These are phyloP conservation scores for Esox masquinongy DNA, from an alignment of 2,797 vertebrate genomes.

Conservation along the genomic window DNA sequence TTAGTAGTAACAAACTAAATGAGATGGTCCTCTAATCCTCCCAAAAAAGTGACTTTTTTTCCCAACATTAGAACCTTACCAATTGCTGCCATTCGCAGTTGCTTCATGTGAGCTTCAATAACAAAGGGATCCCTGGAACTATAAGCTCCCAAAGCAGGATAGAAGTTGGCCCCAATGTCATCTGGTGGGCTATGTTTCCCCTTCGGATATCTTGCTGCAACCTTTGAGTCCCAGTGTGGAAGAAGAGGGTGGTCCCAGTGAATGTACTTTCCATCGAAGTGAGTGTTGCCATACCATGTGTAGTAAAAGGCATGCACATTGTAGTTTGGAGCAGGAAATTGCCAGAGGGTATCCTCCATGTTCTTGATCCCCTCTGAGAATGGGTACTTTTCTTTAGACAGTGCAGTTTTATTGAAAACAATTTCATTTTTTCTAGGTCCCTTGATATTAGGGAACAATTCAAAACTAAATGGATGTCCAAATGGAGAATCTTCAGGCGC, in stretches of 20 bases:
- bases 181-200: conserved; percentile 89
- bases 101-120: conserved; percentile 93
- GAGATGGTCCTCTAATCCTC: neutral
- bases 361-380: conserved; percentile 45
- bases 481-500: conserved; percentile 80
- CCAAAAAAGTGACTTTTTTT: neutral
- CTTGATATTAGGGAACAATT: conserved; percentile 74
- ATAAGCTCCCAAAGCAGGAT: conserved; percentile 91
- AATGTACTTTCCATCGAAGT: conserved; percentile 91
- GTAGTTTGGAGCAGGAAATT: conserved; percentile 86
- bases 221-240: conserved; percentile 92
- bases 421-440: conserved; percentile 46
- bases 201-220: conserved; percentile 86
- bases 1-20: neutral
- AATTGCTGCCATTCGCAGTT: conserved; percentile 87
- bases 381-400: conserved; percentile 42
- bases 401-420: conserved; percentile 41
- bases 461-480: conserved; percentile 72
- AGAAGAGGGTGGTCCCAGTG: conserved; percentile 93
- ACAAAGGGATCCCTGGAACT: conserved; percentile 91
- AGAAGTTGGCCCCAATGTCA: conserved; percentile 93
- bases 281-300: conserved; percentile 91
- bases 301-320: conserved; percentile 95
- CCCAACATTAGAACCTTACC: conserved; percentile 73
- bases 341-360: conserved; percentile 66